Base-by-base conservation (phyloP, 2,888 invertebrate species). In the Conistra vaccinii region DNA sequence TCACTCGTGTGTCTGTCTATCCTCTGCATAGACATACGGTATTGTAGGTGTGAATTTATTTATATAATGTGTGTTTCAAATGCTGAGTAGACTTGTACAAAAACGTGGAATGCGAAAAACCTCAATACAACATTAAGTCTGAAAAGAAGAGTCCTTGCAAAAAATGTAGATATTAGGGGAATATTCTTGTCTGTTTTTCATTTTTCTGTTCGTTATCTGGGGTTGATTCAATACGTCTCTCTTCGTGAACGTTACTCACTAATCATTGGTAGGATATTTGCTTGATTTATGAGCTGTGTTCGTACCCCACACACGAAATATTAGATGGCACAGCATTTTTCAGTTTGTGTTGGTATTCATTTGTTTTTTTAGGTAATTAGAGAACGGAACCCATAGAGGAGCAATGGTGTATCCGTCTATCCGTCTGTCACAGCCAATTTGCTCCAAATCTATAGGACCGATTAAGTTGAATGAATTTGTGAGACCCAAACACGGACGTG, bases 191-290 rank as follows among this genome's bases (percentile, higher is more conserved):
- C 7, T 4, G 7, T 32, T n/a, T 39, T 74, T 67, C 26, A 26
- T 66, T 78, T 78, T 67, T 26, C 20, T 23, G n/a, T 51, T 78
- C 58, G 32, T 78, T 67, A 42, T 58, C 42, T 32, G 17, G 26
- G 6, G 29, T 23, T 42, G 53, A 53, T 68, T 60, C 3, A 69
- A 68, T 45, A 45, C 6, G 45, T 35, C 29, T 68, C n/a, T 45
- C 32, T 76, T 77, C 45, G 65, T 42, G 77, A 65, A 12, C 6
- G 10, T 42, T 45, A 35, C 1, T 45, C 17, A 23, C 42, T 53
- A 62, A 76, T 63, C 42, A 53, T 10, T 12, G 17, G 7, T 17
- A 23, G 26, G 17, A 77, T 63, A 32, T 63, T 77, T 53, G 51
- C 10, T 29, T 17, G 17, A 17, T 32, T 23, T 61, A 53, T 32